Evolutionary conservation across 2,888 invertebrate genomes (phyloP).

Genomic region (Orthosia incerta): DNA sequence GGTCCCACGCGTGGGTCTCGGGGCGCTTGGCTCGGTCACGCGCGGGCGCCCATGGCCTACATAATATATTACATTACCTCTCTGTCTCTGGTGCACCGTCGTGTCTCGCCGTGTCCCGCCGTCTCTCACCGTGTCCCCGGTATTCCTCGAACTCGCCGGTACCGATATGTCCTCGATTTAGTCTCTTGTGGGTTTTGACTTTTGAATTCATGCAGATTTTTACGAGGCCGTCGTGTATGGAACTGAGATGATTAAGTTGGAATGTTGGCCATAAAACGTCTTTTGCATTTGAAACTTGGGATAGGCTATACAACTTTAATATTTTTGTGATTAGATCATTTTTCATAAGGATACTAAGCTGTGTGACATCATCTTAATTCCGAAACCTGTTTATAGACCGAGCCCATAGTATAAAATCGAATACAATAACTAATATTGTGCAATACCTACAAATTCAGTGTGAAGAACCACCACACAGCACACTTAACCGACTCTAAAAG

Average conservation of each 20-base stretch:
- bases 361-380: slow-evolving; percentile 29
- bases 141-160: slow-evolving; percentile 56
- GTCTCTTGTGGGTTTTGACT: slow-evolving; percentile 31
- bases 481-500: slow-evolving; percentile 26
- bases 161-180: slow-evolving; percentile 57
- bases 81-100: slow-evolving; percentile 20
- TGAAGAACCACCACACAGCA: not conserved
- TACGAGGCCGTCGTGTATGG: slow-evolving; percentile 3
- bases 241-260: not conserved
- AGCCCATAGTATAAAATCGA: not conserved
- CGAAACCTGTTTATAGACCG: slow-evolving; percentile 20
- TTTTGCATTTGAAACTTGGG: slow-evolving; percentile 5
- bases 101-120: not conserved
- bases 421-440: slow-evolving; percentile 1
- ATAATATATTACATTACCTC: slow-evolving; percentile 60
- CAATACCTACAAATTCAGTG: slow-evolving; percentile 1
- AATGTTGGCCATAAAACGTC: not conserved
- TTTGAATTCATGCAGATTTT: slow-evolving; percentile 43
- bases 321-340: slow-evolving; percentile 13
- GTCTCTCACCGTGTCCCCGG: slow-evolving; percentile 19
- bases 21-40: slow-evolving; percentile 48
- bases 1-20: slow-evolving; percentile 17
- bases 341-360: not conserved
- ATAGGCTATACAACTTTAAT: too few relatives aligned
- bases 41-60: slow-evolving; percentile 54